phyloP scores from a whole-genome alignment of 23 tunicate genomes.

The Trididemnum miniatum region DNA sequence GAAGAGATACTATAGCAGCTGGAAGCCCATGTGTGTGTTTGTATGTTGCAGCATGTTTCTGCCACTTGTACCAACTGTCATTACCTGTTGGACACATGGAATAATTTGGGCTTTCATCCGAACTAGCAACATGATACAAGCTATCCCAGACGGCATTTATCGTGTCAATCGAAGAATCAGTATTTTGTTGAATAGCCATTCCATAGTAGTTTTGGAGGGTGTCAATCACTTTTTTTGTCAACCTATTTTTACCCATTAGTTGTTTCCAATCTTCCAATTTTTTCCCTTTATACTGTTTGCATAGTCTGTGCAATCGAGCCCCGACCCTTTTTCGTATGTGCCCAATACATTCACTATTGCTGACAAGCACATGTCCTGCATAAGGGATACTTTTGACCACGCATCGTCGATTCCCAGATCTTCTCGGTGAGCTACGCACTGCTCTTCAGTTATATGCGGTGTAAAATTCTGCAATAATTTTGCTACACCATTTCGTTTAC shows the following conservation, averaged over 20 bases:
- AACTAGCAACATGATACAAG: slow-evolving; percentile 12
- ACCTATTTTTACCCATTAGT: neutral
- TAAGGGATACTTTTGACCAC: neutral
- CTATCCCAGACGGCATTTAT: neutral
- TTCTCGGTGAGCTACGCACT: no score
- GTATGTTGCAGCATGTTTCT: slow-evolving; percentile 10
- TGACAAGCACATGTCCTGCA: neutral
- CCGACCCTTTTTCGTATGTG: slow-evolving; percentile 5
- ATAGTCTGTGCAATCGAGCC: neutral
- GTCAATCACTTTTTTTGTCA: neutral
- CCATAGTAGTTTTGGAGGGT: slow-evolving; percentile 12
- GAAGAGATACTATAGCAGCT: neutral
- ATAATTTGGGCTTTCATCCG: slow-evolving; percentile 20
- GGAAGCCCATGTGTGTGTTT: slow-evolving; percentile 12
- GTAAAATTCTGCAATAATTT: no score
- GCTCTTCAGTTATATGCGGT: no score
- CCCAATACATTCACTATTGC: neutral
- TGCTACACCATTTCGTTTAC: no score
- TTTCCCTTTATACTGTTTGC: slow-evolving; percentile 1
- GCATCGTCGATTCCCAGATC: no score
- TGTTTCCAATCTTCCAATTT: neutral
- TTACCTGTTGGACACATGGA: neutral
- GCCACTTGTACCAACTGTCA: slow-evolving; percentile 15
- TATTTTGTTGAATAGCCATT: neutral
- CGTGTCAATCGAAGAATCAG: slow-evolving; percentile 3